phyloP scores from a whole-genome alignment of 2,797 vertebrate species.

The Phrynocephalus guinanensis region DNA sequence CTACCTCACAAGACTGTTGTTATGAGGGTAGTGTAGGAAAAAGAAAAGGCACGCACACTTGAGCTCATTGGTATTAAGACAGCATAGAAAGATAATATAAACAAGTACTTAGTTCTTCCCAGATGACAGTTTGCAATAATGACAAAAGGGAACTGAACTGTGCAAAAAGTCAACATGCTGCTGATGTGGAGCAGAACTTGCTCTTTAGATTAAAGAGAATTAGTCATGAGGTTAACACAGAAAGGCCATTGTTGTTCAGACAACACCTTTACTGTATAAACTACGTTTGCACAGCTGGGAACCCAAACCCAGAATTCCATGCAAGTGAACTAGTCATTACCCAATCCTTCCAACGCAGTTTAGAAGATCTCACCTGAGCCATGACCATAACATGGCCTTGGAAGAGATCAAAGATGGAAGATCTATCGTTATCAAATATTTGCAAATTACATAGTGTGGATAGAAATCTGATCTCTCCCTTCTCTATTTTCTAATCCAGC shows the following conservation, averaged over 20 bases:
- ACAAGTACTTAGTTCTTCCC: too few relatives aligned
- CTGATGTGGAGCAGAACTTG: background rate
- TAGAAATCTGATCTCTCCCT: background rate
- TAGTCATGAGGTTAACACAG: background rate
- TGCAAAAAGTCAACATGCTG: background rate
- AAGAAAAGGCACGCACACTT: too few relatives aligned
- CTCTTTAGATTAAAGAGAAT: background rate
- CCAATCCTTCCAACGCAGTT: background rate
- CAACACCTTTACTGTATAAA: background rate
- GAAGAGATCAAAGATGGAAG: background rate
- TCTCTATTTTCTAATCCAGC: too few relatives aligned
- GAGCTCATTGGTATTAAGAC: too few relatives aligned
- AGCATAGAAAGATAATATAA: too few relatives aligned
- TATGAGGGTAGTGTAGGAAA: too few relatives aligned
- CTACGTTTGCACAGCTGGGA: background rate
- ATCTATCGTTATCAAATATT: background rate
- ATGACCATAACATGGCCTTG: background rate
- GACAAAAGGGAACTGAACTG: background rate
- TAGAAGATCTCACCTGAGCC: background rate
- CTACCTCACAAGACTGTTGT: too few relatives aligned
- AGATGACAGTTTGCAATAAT: background rate
- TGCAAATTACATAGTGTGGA: background rate
- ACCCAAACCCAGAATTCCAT: background rate
- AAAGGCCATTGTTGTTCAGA: background rate
- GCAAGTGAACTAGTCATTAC: background rate